A percentile compares a stretch with the other conserved stretches of the same genome.
phyloP scores from a whole-genome alignment of 2,797 vertebrate genomes.

The Corythornis leucogaster region DNA sequence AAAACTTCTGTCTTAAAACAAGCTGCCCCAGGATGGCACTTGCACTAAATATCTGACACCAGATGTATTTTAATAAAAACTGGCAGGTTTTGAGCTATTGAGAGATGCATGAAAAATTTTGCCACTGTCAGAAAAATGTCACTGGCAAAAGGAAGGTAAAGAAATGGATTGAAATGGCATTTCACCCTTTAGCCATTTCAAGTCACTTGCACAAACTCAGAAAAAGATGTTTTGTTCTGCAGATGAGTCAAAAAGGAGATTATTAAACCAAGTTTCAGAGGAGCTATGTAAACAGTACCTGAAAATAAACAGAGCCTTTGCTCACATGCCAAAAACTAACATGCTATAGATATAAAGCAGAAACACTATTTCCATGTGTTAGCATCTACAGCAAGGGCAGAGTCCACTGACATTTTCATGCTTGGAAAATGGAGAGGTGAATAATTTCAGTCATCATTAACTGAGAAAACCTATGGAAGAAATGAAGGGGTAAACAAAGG shows the following conservation, averaged over 20 bases:
- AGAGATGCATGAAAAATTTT: constrained; percentile 3
- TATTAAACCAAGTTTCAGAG: constrained; percentile 18
- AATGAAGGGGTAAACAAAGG: background rate
- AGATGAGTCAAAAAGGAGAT: constrained; percentile 32
- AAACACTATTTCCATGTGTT: background rate
- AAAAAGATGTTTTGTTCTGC: constrained; percentile 59
- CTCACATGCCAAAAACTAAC: background rate
- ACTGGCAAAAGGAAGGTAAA: constrained; percentile 8
- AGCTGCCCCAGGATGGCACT: background rate
- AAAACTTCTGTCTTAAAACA: background rate
- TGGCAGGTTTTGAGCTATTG: background rate
- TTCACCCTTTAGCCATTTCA: background rate
- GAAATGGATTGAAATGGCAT: background rate
- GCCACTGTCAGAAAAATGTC: constrained; percentile 24
- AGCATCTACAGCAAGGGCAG: background rate
- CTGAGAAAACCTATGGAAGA: background rate
- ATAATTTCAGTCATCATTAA: background rate
- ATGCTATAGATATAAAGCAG: background rate
- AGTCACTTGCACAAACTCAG: background rate
- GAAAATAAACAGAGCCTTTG: constrained; percentile 46
- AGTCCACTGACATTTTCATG: background rate
- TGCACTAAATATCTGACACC: background rate
- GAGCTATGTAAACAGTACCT: constrained; percentile 8
- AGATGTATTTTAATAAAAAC: constrained; percentile 28
- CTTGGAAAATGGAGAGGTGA: background rate